These are phyloP conservation scores for Parasteatoda lunata DNA, from an alignment of 2,888 invertebrate species.

Conservation along the genomic window DNA sequence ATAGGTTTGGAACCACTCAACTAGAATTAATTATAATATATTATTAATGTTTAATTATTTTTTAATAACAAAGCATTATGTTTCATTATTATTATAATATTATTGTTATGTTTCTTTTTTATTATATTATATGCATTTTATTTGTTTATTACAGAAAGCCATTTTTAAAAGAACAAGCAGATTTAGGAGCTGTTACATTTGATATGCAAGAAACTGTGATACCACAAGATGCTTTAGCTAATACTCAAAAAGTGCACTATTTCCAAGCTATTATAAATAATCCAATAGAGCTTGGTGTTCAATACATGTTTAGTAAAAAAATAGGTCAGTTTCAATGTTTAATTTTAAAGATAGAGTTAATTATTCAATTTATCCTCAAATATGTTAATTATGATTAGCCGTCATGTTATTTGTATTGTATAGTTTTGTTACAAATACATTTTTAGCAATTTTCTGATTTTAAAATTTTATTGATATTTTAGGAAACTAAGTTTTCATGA, in stretches of 20 bases:
- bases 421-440: too few species aligned
- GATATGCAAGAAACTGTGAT: conserved; percentile 61
- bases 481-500: too few species aligned
- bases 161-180: conserved; percentile 26
- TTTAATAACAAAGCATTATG: background rate
- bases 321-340: conserved; percentile 34
- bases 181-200: conserved; percentile 62
- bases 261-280: conserved; percentile 64
- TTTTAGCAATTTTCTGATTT: too few species aligned
- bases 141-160: conserved; percentile 36
- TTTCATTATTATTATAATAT: background rate
- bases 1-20: too few species aligned
- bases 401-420: too few species aligned
- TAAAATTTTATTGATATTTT: too few species aligned
- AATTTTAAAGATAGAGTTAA: background rate
- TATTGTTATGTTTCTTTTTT: too few species aligned
- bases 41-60: background rate
- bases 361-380: background rate
- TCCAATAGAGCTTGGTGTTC: conserved; percentile 62
- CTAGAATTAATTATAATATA: background rate
- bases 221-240: conserved; percentile 56
- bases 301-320: conserved; percentile 57
- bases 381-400: background rate
- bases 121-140: too few species aligned
- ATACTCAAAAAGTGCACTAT: conserved; percentile 64